Evolutionary conservation across 2,797 vertebrate genomes (phyloP), one percentile per base, ranked within the genome.

Genomic region (Chloroceryle inda): DNA sequence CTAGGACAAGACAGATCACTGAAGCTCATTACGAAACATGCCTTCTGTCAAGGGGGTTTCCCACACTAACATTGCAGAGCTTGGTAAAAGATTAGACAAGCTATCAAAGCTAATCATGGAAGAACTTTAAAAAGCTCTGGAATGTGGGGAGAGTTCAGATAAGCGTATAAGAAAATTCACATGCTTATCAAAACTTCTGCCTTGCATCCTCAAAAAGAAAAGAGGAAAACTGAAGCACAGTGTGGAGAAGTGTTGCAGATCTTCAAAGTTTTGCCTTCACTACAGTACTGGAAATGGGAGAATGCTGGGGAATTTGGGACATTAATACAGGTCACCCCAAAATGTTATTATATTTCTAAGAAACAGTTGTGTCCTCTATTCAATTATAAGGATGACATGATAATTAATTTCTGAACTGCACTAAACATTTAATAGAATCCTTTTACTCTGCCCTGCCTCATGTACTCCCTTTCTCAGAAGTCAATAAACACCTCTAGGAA

Each of bases 321-420:
- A 38, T n/a, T 81, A 66, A 74, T 9, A 21, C 23, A 47, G 37
- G 33, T 75, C 0, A 1, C 22, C 69, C 44, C 67, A 80, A 74
- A 87, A 56, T 29, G 35, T 5, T 6, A 31, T 76, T 66, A 0
- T 17, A 27, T 49, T 86, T 66, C 63, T 35, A 53, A 59, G 47
- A 56, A 63, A 91, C 8, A 38, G 11, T 2, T 69, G 40, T 62
- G n/a, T 13, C 53, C 24, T 74, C 61, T 50, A 11, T n/a, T 82
- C 37, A 64, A 4, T 47, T 31, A 8, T 24, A 80, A 92, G 10
- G 20, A 47, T 19, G 66, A 81, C 35, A 71, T 5, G 33, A 61
- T 89, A 95, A 84, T 78, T 55, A 33, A 90, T 85, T 86, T 81
- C 63, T 76, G 50, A 92, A 84, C n/a, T 50, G 42, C 4, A 74